Evolutionary conservation across 2,888 invertebrate species (phyloP), one percentile per base, ranked within the genome.

Genomic region (Epirrhoe tristata): DNA sequence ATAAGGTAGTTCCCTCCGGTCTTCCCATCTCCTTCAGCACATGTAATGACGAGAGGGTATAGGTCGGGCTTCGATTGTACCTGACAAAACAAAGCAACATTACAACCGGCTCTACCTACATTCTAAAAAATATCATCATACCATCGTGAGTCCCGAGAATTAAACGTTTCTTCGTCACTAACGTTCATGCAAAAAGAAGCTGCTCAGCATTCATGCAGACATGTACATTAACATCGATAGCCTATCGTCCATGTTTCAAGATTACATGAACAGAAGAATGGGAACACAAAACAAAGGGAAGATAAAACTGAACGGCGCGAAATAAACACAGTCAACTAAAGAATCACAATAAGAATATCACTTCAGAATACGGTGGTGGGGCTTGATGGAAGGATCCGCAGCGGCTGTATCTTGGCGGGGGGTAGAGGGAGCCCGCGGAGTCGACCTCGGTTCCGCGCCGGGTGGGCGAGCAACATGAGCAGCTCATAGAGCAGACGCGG

Each of bases 351-450:
- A 77, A 78, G 69, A 76, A 73, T 73, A 78, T 81, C 76, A 97
- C 97, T 95, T 97, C 97, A 69, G 96, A 96, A 88, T 97, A 97
- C 0, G 97, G 97, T 17, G 97, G 97, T 34, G 97, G 97, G 1
- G 96, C 95, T 83, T 96, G 97, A 80, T 97, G 96, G 84, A 97
- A 96, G 66, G 97, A 97, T 67, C 96, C 96, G 81, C 97, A 97
- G 81, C 97, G 95, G 83, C 97, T 97, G 86, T 97, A 97, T 77
- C 97, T 96, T 0, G 97, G 97, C 7, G 97, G 97, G 0, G 96
- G 96, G 87, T 96, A 97, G 79, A 96, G 96, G 0, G 97, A 97
- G 48, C 96, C 96, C 4, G 97, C 96, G 0, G 96, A 97, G 84
- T 97, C 96, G 32, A 96, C 96, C 78, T 97, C 97, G 0, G 97